Evolutionary conservation across 2,888 invertebrate genomes (phyloP), one percentile per base, ranked within the genome.

Genomic region (Heliconius ethilla): DNA sequence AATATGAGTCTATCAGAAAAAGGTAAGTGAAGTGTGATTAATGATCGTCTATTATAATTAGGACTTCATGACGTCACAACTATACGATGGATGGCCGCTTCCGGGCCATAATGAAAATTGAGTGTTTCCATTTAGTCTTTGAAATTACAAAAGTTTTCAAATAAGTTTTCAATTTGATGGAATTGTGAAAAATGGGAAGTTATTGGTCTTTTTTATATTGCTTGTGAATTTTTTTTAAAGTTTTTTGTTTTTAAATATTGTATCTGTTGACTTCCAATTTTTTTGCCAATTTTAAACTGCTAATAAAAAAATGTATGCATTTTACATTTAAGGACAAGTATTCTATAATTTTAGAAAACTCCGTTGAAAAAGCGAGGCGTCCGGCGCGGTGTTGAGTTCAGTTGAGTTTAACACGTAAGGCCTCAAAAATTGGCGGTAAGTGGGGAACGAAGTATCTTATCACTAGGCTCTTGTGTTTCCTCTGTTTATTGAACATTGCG

Each of bases 71-170:
- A 40, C 69, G 69, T 69, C 67, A 69, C 25, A 10, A 69, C 40
- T 69, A 69, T 40, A 69, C 22, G 69, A 69, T 9, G 40, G 69
- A 33, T 15, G 33, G n/a, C n/a, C 9, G 72, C 59, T 59, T 55
- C 72, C 59, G 72, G 72, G 15, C 55, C 29, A 15, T 72, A 72
- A 72, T 37, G 33, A 59, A 72, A 72, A 72, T 59, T 59, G 59
- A 72, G 13, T 59, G 29, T 33, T 59, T 25, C 15, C 72, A 25
- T 72, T 72, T 72, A 72, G 40, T 59, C 72, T 72, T 59, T 59
- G 72, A 59, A 59, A 59, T 59, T 25, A 59, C 10, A 59, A 72
- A 72, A n/a, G n/a, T n/a, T n/a, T n/a, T n/a, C n/a, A n/a, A 69
- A 69, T 40, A 69, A 45, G 69, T 69, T 45, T 69, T 25, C 40